A percentile compares a stretch with the other conserved stretches of the same genome.
These are phyloP conservation scores for Drosophila mercatorum DNA, from an alignment of 2,888 invertebrate genomes.

Conservation along the genomic window DNA sequence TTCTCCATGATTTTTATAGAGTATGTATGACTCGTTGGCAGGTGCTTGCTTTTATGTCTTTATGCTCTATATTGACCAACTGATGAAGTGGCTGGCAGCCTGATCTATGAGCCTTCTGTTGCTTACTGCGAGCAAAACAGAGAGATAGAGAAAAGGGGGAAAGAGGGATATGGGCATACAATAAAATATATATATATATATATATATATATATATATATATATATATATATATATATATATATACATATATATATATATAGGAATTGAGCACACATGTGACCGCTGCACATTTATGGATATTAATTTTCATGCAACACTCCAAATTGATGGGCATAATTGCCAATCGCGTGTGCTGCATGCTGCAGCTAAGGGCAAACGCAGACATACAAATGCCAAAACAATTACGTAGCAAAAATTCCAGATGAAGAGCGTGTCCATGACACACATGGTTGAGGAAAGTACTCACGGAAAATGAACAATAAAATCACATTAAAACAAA, in stretches of 20 bases:
- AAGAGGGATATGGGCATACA: not conserved
- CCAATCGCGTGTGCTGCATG: slow-evolving; percentile 31
- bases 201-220: no score
- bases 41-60: not conserved
- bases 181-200: no score
- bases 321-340: slow-evolving; percentile 72
- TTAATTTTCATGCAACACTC: slow-evolving; percentile 71
- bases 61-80: slow-evolving; percentile 11
- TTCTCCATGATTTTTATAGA: not conserved
- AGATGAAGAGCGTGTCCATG: not conserved
- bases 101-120: slow-evolving; percentile 58
- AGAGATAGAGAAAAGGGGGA: not conserved
- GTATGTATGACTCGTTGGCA: slow-evolving; percentile 2
- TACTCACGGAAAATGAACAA: not conserved
- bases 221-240: no score
- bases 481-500: not conserved
- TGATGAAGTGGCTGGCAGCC: slow-evolving; percentile 32
- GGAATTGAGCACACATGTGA: slow-evolving; percentile 54
- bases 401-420: slow-evolving; percentile 38
- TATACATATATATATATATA: not conserved
- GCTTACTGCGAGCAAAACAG: not conserved
- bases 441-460: not conserved
- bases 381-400: slow-evolving; percentile 49
- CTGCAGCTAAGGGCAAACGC: slow-evolving; percentile 3
- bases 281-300: slow-evolving; percentile 68